Percentiles rank a stretch among this genome's conserved stretches.
Conservation (phyloP, 2,113 vertebrate genomes). For the Xiphophorus couchianus region DNA sequence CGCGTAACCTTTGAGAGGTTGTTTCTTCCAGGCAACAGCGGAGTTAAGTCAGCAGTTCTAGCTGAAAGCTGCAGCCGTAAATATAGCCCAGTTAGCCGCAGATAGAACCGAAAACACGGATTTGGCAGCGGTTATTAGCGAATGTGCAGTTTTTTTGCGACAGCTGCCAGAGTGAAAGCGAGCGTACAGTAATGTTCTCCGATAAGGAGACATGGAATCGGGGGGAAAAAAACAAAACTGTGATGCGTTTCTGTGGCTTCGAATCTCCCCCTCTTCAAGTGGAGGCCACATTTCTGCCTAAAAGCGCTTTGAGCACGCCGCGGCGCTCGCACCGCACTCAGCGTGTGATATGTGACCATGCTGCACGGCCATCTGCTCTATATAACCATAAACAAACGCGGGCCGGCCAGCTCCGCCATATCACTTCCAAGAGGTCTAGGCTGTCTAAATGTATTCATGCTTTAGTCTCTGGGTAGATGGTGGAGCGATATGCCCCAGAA, state of each 20-base stretch:
- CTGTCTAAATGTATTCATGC: slow-evolving; percentile 63
- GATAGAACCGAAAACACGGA: slow-evolving; percentile 43
- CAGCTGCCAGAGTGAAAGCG: slow-evolving; percentile 38
- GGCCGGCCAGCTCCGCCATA: slow-evolving; percentile 60
- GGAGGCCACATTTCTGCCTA: slow-evolving; percentile 40
- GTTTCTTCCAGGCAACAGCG: slow-evolving; percentile 46
- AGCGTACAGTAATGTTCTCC: slow-evolving; percentile 24
- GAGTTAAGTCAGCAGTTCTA: slow-evolving; percentile 49
- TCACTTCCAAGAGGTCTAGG: slow-evolving; percentile 64
- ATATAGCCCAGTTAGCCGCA: slow-evolving; percentile 47
- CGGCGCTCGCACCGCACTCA: slow-evolving; percentile 46
- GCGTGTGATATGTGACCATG: slow-evolving; percentile 73
- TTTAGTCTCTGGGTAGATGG: slow-evolving; percentile 68
- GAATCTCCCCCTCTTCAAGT: slow-evolving; percentile 27
- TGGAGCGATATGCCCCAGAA: slow-evolving; percentile 65
- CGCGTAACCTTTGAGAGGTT: slow-evolving; percentile 63
- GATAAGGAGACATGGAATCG: slow-evolving; percentile 44
- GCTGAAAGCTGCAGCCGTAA: slow-evolving; percentile 43
- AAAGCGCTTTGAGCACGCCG: slow-evolving; percentile 35
- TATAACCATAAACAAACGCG: slow-evolving; percentile 75
- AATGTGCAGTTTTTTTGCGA: slow-evolving; percentile 36
- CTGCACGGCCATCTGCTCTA: slow-evolving; percentile 79
- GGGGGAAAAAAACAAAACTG: slow-evolving; percentile 11
- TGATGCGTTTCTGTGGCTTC: slow-evolving; percentile 34
- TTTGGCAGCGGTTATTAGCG: slow-evolving; percentile 41